Evolutionary conservation across 2,113 vertebrate genomes (phyloP).

Genomic region (Vidua chalybeata): DNA sequence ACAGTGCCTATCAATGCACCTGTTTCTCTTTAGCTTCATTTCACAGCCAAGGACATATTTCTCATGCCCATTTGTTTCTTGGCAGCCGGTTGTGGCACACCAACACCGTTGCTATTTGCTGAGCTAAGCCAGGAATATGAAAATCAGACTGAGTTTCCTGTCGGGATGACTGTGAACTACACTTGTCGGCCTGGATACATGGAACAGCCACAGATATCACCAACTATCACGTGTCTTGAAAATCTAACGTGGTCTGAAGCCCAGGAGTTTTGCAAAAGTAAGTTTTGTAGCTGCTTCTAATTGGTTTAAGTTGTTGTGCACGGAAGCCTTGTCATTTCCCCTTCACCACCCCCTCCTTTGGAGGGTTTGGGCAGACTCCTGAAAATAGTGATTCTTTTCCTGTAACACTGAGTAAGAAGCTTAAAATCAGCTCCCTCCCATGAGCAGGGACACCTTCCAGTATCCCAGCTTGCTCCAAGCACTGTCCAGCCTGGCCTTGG

Average conservation of each 20-base stretch:
- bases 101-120: constrained; percentile 18
- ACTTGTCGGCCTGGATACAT: constrained; percentile 33
- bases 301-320: not conserved
- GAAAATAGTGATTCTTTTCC: not conserved
- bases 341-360: not conserved
- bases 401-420: not conserved
- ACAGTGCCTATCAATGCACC: not conserved
- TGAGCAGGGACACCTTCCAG: not conserved
- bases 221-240: constrained; percentile 17
- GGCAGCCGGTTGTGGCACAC: constrained; percentile 42
- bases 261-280: constrained; percentile 48
- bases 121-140: not conserved
- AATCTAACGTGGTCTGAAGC: constrained; percentile 46
- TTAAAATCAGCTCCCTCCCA: not conserved
- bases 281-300: not conserved
- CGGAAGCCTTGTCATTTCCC: not conserved
- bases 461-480: rapidly evolving
- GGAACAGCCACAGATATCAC: not conserved
- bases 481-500: not conserved
- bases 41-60: not conserved
- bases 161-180: constrained; percentile 40
- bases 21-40: not conserved
- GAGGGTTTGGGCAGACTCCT: not conserved
- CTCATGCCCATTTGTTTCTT: not conserved
- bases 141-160: constrained; percentile 34